Percentiles rank a stretch among this genome's conserved stretches.
These are phyloP conservation scores for Zygogramma bicolorata DNA, from an alignment of 2,888 invertebrate species.

Conservation along the genomic window DNA sequence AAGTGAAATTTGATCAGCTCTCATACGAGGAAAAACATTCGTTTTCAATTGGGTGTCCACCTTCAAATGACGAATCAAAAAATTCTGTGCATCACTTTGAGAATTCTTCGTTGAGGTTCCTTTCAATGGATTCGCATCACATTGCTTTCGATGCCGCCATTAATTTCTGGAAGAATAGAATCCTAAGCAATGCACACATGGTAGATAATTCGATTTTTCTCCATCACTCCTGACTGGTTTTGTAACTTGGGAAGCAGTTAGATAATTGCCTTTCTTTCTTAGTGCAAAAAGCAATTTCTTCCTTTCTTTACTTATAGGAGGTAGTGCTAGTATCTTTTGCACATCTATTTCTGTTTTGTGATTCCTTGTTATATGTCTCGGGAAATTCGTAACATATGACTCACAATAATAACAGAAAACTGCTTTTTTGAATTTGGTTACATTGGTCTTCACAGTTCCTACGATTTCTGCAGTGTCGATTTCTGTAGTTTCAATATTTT, in stretches of 20 bases:
- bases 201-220: not conserved
- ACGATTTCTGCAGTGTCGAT: not conserved
- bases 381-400: not conserved
- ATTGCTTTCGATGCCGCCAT: constrained; percentile 26
- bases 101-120: constrained; percentile 1
- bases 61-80: constrained; percentile 2
- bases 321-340: constrained; percentile 17
- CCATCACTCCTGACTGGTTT: constrained; percentile 15
- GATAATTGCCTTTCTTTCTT: constrained; percentile 29
- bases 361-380: constrained; percentile 8
- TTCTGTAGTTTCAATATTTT: not conserved
- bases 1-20: constrained; percentile 19
- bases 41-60: constrained; percentile 20
- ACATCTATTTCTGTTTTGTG: constrained; percentile 13
- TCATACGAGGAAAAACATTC: constrained; percentile 30
- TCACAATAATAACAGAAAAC: not conserved
- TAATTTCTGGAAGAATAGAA: constrained; percentile 22
- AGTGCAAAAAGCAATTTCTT: constrained; percentile 10
- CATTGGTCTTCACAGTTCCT: not conserved
- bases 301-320: constrained; percentile 12
- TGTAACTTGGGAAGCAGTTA: not conserved
- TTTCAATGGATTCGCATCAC: constrained; percentile 11
- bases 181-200: constrained; percentile 23
- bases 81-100: constrained; percentile 14
- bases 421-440: not conserved